Evolutionary conservation across 2,888 invertebrate genomes (phyloP).

Genomic region (Spilosoma lubricipeda): DNA sequence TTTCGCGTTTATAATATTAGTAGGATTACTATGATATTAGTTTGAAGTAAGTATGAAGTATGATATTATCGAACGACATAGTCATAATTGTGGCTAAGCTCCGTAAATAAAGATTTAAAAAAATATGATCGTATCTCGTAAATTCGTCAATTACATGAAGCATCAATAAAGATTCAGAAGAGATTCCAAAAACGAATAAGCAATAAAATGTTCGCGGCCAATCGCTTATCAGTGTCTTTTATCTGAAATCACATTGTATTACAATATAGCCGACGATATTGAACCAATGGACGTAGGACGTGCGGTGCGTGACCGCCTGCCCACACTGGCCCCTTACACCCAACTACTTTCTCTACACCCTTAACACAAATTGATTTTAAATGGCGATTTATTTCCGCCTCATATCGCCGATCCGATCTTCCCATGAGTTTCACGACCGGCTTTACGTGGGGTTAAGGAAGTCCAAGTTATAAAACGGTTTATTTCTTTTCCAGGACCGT

Average conservation of each 20-base stretch:
- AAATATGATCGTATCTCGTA: neutral
- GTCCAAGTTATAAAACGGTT: conserved; percentile 84
- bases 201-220: conserved; percentile 48
- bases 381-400: conserved; percentile 86
- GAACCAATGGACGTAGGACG: conserved; percentile 47
- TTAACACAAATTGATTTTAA: conserved; percentile 87
- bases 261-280: conserved; percentile 54
- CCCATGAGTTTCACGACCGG: conserved; percentile 83
- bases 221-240: conserved; percentile 47
- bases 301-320: conserved; percentile 57
- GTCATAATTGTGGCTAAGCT: too few species aligned
- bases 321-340: conserved; percentile 64
- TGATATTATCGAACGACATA: too few species aligned
- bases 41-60: too few species aligned
- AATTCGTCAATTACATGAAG: conserved; percentile 16
- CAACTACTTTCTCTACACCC: conserved; percentile 79
- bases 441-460: conserved; percentile 83
- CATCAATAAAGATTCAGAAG: conserved; percentile 19
- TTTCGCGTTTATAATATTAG: too few species aligned
- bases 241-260: conserved; percentile 53
- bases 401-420: conserved; percentile 85
- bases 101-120: neutral
- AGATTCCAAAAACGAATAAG: conserved; percentile 43
- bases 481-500: conserved; percentile 80
- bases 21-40: too few species aligned